phyloP scores from a whole-genome alignment of 2,113 vertebrate genomes.

The Prinia subflava region DNA sequence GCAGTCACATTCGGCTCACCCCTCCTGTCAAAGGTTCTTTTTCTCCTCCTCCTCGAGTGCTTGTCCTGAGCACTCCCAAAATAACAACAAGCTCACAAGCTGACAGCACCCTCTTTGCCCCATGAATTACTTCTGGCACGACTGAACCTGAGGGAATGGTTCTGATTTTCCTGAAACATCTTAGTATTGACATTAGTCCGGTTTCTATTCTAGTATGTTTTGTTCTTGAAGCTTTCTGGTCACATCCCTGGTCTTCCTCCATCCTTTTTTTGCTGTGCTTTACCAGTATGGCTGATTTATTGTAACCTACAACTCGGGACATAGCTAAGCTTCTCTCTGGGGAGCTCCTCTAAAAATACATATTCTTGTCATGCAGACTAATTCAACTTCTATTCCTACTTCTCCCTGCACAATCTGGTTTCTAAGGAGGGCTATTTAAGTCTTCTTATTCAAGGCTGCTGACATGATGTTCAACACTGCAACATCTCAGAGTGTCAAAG shows the following conservation, averaged over 20 bases:
- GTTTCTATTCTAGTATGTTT: background rate
- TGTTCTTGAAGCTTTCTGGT: background rate
- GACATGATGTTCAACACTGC: background rate
- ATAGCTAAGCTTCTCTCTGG: background rate
- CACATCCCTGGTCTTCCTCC: background rate
- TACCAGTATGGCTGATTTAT: background rate
- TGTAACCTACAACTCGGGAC: background rate
- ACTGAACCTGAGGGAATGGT: background rate
- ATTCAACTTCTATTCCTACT: constrained; percentile 3
- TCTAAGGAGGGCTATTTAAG: constrained; percentile 40
- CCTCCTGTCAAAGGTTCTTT: background rate
- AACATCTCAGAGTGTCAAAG: background rate
- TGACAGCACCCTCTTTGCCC: background rate
- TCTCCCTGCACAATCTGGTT: constrained; percentile 24
- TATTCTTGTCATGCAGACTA: constrained; percentile 4
- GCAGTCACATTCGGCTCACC: background rate
- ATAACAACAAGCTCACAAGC: background rate
- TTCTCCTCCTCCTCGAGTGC: background rate
- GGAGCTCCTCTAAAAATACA: constrained; percentile 17
- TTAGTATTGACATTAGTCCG: background rate
- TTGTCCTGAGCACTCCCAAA: background rate
- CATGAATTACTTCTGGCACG: background rate
- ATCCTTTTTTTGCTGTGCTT: background rate
- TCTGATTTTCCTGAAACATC: background rate
- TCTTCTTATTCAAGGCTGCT: constrained; percentile 30